These are phyloP conservation scores for Eledona agricola DNA, from an alignment of 2,888 invertebrate species.

Conservation along the genomic window DNA sequence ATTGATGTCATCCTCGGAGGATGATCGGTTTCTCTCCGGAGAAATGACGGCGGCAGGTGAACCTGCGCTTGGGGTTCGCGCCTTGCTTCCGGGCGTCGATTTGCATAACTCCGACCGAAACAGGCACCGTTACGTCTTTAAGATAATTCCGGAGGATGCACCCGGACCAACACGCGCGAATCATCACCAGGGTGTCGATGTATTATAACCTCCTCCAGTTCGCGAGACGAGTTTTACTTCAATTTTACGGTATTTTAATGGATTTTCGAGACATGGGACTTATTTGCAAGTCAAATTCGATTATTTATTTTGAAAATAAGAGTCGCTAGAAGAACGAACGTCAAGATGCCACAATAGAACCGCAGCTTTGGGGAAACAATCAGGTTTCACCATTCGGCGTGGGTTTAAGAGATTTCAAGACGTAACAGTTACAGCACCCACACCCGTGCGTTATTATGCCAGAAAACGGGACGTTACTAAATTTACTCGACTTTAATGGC, in stretches of 20 bases:
- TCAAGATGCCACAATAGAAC: constrained; percentile 16
- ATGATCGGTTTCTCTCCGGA: constrained; percentile 12
- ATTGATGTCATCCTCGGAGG: constrained; percentile 23
- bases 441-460: no score
- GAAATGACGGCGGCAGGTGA: constrained; percentile 13
- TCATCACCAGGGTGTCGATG: constrained; percentile 19
- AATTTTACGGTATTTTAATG: constrained; percentile 36
- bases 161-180: constrained; percentile 5
- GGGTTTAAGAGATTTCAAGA: no score
- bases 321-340: constrained; percentile 9
- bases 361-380: neutral
- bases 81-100: constrained; percentile 24
- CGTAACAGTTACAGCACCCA: no score
- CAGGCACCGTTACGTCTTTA: constrained; percentile 6
- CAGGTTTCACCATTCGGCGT: no score
- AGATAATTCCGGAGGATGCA: constrained; percentile 8
- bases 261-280: constrained; percentile 26
- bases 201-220: constrained; percentile 27
- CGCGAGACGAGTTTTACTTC: constrained; percentile 26
- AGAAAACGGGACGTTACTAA: no score
- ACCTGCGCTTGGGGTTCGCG: constrained; percentile 22
- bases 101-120: constrained; percentile 21
- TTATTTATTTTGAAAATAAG: constrained; percentile 22
- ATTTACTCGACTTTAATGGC: no score
- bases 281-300: constrained; percentile 35